Conservation (phyloP, 1,140 invertebrate genomes). For the Drosophila suzukii region DNA sequence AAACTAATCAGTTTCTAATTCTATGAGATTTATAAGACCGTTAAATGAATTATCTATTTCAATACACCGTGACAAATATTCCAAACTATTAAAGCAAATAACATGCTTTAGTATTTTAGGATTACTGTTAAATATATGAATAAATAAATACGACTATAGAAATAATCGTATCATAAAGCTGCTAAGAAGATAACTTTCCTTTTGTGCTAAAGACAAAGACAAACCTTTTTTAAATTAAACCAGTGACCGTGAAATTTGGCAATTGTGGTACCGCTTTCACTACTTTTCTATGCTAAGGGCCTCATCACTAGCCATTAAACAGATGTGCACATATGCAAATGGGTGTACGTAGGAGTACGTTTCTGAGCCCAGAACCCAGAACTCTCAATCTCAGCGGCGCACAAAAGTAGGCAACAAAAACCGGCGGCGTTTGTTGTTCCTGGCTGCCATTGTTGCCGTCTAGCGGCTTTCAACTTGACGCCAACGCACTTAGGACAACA, state of each 20-base stretch:
- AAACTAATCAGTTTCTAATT: no score
- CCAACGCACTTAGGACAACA: constrained; percentile 68
- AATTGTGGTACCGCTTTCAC: neutral
- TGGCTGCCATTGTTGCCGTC: constrained; percentile 53
- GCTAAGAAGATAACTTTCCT: no score
- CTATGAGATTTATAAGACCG: no score
- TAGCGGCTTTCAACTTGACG: constrained; percentile 50
- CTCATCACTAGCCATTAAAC: constrained; percentile 41
- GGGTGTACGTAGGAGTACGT: neutral
- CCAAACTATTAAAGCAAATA: no score
- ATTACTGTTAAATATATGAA: no score
- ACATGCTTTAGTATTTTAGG: no score
- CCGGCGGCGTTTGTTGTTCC: constrained; percentile 13
- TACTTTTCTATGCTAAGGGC: neutral
- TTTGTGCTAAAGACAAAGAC: neutral
- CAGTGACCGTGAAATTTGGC: constrained; percentile 29
- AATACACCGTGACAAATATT: no score
- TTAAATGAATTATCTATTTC: no score
- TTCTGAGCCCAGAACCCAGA: constrained; percentile 16
- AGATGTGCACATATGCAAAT: constrained; percentile 20
- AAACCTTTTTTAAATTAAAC: neutral
- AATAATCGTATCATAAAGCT: no score
- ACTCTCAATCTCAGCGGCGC: constrained; percentile 34
- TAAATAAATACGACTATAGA: no score
- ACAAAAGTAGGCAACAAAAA: constrained; percentile 74